Evolutionary conservation across 2,113 vertebrate genomes (phyloP).

Genomic region (Lophura nycthemera): DNA sequence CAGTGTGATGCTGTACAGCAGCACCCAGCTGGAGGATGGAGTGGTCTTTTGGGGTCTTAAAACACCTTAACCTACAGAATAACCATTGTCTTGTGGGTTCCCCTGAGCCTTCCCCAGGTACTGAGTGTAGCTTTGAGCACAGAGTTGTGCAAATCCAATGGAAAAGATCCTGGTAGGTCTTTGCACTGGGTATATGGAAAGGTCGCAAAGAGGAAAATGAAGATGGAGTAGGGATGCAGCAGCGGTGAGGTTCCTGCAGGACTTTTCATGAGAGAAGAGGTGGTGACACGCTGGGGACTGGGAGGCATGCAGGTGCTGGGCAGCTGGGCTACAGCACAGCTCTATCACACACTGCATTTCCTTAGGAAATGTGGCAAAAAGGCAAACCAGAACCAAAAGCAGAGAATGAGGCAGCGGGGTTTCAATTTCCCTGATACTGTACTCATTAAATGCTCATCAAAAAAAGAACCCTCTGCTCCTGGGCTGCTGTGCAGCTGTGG

Average conservation of each 20-base stretch:
- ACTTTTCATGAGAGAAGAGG: not conserved
- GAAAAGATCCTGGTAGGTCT: not conserved
- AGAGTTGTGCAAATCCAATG: not conserved
- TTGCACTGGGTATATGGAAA: not conserved
- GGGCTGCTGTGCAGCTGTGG: not conserved
- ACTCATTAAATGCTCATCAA: not conserved
- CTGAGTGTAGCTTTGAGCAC: not conserved
- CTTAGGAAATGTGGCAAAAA: not conserved
- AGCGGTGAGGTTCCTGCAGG: not conserved
- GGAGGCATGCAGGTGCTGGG: not conserved
- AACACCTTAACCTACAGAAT: not conserved
- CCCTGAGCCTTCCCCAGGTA: not conserved
- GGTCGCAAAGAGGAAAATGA: not conserved
- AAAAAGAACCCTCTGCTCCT: not conserved
- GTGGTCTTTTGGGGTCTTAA: not conserved
- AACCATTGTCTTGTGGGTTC: not conserved
- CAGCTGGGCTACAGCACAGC: not conserved
- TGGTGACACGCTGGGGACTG: not conserved
- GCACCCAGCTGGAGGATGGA: not conserved
- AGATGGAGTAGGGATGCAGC: not conserved
- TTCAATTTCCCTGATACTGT: not conserved
- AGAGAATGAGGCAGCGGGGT: not conserved
- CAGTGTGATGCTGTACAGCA: not conserved
- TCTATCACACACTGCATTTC: not conserved
- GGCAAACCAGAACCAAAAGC: not conserved